Evolutionary conservation across 2,888 invertebrate species (phyloP).

Genomic region (Napeogenes sylphis): DNA sequence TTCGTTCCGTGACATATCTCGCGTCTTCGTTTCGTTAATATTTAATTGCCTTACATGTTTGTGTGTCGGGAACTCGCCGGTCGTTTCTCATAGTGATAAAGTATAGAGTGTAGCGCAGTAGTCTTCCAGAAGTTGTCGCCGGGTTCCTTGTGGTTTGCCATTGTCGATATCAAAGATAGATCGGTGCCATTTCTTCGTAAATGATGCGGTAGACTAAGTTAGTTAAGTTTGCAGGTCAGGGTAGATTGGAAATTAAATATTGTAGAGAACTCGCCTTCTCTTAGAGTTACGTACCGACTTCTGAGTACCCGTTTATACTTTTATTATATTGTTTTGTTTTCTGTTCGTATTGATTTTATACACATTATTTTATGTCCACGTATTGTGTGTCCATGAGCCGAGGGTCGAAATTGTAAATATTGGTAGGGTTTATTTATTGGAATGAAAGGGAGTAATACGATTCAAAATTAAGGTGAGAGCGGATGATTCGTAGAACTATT

Average conservation of each 20-base stretch:
- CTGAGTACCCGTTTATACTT: conserved; percentile 52
- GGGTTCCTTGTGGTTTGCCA: conserved; percentile 77
- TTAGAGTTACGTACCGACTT: conserved; percentile 54
- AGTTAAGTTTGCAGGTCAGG: conserved; percentile 77
- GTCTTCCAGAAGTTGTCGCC: conserved; percentile 74
- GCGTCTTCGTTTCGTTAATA: not conserved
- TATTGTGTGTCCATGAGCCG: conserved; percentile 73
- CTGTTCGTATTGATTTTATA: conserved; percentile 49
- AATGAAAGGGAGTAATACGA: conserved; percentile 53
- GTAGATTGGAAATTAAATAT: conserved; percentile 73
- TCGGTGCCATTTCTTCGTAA: conserved; percentile 77
- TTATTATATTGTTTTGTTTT: conserved; percentile 42
- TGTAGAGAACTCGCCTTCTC: conserved; percentile 60
- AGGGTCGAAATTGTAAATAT: conserved; percentile 73
- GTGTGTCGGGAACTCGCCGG: not conserved
- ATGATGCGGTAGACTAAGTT: conserved; percentile 74
- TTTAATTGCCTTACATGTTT: conserved; percentile 8
- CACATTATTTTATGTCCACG: conserved; percentile 70
- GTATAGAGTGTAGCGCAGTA: conserved; percentile 73
- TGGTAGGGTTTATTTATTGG: conserved; percentile 73
- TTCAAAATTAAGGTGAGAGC: conserved; percentile 49
- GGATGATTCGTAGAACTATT: conserved; percentile 54
- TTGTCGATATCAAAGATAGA: conserved; percentile 78
- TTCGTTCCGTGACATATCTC: conserved; percentile 26
- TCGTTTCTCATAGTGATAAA: conserved; percentile 39